Evolutionary conservation across 2,113 vertebrate genomes (phyloP).

Genomic region (Diphyllodes magnificus): DNA sequence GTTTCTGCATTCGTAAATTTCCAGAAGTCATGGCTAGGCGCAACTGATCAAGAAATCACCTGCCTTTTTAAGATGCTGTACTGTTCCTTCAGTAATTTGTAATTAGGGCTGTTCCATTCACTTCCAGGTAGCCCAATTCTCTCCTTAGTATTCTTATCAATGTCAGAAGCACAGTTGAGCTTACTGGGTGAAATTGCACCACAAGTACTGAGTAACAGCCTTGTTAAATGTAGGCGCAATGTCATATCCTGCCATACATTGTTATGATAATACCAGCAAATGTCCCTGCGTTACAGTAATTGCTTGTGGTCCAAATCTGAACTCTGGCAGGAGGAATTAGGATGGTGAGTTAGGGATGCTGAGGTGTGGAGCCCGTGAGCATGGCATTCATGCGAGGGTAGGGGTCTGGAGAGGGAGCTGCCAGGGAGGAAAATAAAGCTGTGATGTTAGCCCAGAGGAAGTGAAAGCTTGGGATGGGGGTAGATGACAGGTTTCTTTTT

Average conservation of each 20-base stretch:
- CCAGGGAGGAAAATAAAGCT: background rate
- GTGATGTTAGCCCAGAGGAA: background rate
- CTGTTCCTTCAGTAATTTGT: background rate
- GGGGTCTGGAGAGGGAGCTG: background rate
- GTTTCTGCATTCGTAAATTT: background rate
- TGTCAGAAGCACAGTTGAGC: background rate
- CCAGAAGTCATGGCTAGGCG: background rate
- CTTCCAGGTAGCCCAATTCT: background rate
- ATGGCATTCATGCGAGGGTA: fast-evolving
- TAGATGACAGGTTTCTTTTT: background rate
- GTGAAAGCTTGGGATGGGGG: fast-evolving
- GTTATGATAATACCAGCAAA: background rate
- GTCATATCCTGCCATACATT: background rate
- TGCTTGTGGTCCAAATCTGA: background rate
- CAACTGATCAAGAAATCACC: background rate
- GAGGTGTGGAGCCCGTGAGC: background rate
- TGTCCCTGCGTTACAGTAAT: background rate
- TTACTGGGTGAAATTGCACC: background rate
- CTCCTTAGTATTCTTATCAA: background rate
- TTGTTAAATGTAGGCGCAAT: background rate
- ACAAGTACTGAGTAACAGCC: background rate
- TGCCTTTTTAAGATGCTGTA: background rate
- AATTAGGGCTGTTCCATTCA: background rate
- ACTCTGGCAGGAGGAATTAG: background rate
- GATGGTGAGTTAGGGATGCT: background rate